Percentiles rank a stretch among this genome's conserved stretches.
These are phyloP conservation scores for Callospermophilus lateralis DNA, from an alignment of 2,113 vertebrate genomes.

Conservation along the genomic window DNA sequence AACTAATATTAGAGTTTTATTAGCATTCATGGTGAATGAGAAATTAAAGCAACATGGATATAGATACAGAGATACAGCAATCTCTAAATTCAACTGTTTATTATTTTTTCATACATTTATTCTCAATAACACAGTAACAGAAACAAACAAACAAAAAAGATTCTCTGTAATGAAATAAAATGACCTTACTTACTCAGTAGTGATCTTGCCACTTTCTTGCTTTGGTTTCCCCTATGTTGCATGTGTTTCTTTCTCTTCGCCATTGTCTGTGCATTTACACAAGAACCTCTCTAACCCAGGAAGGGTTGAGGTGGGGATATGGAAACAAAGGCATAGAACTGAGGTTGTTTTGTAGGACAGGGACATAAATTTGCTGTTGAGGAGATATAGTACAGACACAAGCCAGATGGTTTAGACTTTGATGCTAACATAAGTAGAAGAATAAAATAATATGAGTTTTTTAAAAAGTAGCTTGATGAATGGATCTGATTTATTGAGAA, in stretches of 20 bases:
- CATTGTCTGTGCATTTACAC: neutral
- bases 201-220: neutral
- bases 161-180: neutral
- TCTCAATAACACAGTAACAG: neutral
- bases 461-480: neutral
- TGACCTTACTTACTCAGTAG: neutral
- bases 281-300: neutral
- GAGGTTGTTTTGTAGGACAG: fast-evolving
- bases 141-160: neutral
- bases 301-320: fast-evolving
- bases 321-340: neutral
- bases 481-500: neutral
- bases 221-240: neutral
- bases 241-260: neutral
- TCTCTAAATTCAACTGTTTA: neutral
- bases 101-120: neutral
- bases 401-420: neutral
- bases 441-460: neutral
- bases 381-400: neutral
- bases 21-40: neutral
- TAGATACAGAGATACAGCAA: neutral
- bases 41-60: neutral
- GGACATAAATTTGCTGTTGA: fast-evolving
- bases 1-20: neutral
- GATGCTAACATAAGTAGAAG: neutral